Percentiles rank a stretch among this genome's conserved stretches.
phyloP scores from a whole-genome alignment of 1,140 invertebrate species.

The Lepeophtheirus salmonis region DNA sequence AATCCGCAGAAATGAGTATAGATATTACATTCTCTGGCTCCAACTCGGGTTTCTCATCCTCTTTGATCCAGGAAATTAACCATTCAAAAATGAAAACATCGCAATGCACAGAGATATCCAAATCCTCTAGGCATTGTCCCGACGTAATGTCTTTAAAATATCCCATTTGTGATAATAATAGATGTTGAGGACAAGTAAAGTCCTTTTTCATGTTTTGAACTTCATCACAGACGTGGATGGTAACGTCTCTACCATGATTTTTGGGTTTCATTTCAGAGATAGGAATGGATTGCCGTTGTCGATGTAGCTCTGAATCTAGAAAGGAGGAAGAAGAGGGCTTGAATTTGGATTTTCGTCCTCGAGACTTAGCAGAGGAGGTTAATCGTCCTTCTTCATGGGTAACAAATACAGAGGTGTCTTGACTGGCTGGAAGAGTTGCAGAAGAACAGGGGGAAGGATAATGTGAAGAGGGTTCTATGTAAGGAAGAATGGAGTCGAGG shows the following conservation, averaged over 20 bases:
- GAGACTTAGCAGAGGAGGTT: no score
- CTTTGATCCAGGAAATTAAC: slow-evolving; percentile 76
- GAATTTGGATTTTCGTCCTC: no score
- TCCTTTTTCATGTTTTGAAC: slow-evolving; percentile 64
- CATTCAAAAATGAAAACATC: slow-evolving; percentile 83
- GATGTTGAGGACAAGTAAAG: slow-evolving; percentile 61
- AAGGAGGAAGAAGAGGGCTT: no score
- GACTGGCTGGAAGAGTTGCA: no score
- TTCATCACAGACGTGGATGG: slow-evolving; percentile 45
- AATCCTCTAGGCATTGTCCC: slow-evolving; percentile 67
- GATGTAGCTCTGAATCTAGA: no score
- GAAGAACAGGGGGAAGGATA: no score
- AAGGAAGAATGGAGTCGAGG: no score
- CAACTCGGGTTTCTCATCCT: slow-evolving; percentile 24
- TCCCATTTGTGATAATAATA: slow-evolving; percentile 73
- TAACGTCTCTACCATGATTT: slow-evolving; percentile 25
- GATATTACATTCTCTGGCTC: slow-evolving; percentile 70
- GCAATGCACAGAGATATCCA: slow-evolving; percentile 88
- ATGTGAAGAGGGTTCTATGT: no score
- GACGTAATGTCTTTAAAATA: slow-evolving; percentile 45
- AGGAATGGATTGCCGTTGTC: no score
- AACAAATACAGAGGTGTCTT: no score
- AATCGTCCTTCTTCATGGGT: no score
- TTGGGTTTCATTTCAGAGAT: no score
- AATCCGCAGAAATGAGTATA: slow-evolving; percentile 76